Evolutionary conservation across 2,888 invertebrate genomes (phyloP).

Genomic region (Leptarthrus brevirostris): DNA sequence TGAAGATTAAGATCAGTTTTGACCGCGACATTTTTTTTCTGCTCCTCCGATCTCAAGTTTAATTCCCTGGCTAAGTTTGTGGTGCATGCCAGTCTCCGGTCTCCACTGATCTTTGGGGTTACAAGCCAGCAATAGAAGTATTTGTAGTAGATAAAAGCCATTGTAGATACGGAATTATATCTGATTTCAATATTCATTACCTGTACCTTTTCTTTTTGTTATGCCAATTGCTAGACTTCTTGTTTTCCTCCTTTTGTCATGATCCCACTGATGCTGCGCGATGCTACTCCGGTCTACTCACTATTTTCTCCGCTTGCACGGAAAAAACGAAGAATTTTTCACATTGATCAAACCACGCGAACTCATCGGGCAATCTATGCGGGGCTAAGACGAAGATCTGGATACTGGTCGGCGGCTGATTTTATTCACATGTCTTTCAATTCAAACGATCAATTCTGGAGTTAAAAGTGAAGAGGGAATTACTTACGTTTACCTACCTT

Average conservation of each 20-base stretch:
- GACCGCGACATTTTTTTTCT: constrained; percentile 50
- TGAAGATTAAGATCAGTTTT: constrained; percentile 50
- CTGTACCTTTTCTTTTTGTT: constrained; percentile 27
- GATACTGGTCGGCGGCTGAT: constrained; percentile 43
- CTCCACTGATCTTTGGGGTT: constrained; percentile 39
- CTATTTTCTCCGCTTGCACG: background rate
- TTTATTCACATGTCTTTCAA: constrained; percentile 54
- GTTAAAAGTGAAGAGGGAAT: constrained; percentile 49
- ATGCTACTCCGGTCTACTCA: constrained; percentile 6
- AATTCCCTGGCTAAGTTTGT: constrained; percentile 31
- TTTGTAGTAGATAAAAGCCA: constrained; percentile 5
- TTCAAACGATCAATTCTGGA: constrained; percentile 42
- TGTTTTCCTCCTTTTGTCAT: constrained; percentile 31
- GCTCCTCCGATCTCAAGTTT: constrained; percentile 26
- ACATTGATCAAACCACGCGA: constrained; percentile 47
- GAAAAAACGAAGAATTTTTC: constrained; percentile 38
- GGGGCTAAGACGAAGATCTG: background rate
- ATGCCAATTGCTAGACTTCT: constrained; percentile 38
- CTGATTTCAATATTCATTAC: constrained; percentile 50
- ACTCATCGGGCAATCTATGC: constrained; percentile 3
- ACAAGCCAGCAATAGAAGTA: constrained; percentile 12
- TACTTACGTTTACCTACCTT: constrained; percentile 46
- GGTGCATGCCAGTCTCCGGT: constrained; percentile 24
- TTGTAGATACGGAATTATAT: constrained; percentile 47
- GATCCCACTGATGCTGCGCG: constrained; percentile 23